Evolutionary conservation across 1,140 invertebrate genomes (phyloP).

Genomic region (Triops longicaudatus): DNA sequence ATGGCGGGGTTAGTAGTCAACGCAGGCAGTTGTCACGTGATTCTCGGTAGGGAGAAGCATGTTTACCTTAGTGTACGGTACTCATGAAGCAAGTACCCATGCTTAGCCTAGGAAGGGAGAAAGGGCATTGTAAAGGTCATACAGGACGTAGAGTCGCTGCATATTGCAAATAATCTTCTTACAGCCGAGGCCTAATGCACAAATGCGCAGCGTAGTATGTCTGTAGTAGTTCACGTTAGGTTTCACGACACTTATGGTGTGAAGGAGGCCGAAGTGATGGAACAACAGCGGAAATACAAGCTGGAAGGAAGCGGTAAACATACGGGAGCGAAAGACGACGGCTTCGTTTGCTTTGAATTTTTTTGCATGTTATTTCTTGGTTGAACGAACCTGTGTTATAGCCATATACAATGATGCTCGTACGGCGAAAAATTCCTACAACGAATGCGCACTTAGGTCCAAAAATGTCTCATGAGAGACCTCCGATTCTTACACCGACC

Average conservation of each 20-base stretch:
- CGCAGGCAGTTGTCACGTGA: background rate
- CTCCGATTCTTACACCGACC: no score
- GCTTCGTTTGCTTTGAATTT: background rate
- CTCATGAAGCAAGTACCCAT: background rate
- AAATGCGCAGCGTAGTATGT: background rate
- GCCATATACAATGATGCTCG: no score
- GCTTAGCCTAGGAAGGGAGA: no score
- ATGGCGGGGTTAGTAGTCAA: background rate
- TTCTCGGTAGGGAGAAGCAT: background rate
- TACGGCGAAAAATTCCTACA: no score
- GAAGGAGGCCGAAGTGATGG: background rate
- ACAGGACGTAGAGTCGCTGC: background rate
- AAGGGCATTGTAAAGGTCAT: background rate
- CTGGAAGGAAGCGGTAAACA: background rate
- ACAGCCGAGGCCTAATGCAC: background rate
- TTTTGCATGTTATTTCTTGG: background rate
- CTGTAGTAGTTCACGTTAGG: background rate
- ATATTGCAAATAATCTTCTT: background rate
- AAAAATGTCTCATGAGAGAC: no score
- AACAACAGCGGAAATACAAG: background rate
- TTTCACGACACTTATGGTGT: background rate
- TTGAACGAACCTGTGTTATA: background rate
- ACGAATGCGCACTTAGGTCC: no score
- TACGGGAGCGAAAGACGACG: background rate
- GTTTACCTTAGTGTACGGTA: background rate